A percentile compares a stretch with the other conserved stretches of the same genome.
Evolutionary conservation across 2,797 vertebrate species (phyloP).

Genomic region (Orientallactaga sibirica): DNA sequence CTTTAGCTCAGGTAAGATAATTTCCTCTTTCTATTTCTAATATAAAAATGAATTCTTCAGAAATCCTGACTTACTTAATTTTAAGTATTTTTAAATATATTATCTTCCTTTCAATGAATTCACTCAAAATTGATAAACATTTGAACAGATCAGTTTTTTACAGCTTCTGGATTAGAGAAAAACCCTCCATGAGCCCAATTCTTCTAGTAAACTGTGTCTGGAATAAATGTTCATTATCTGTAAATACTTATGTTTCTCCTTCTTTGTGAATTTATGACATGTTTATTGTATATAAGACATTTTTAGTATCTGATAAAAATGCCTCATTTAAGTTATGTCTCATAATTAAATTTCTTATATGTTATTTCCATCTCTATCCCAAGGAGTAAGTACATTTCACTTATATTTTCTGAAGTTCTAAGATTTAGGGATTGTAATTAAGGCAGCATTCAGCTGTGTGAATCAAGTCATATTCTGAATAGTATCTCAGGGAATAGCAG

Average conservation of each 20-base stretch:
- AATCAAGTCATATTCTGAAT: neutral
- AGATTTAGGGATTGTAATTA: neutral
- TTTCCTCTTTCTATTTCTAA: neutral
- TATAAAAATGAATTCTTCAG: neutral
- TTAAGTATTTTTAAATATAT: neutral
- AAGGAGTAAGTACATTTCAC: neutral
- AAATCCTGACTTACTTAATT: neutral
- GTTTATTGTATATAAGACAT: neutral
- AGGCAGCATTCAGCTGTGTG: neutral
- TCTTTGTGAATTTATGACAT: conserved; percentile 16
- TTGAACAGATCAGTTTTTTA: neutral
- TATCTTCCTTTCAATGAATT: neutral
- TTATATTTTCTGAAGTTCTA: neutral
- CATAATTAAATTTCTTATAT: conserved; percentile 11
- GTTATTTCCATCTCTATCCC: neutral
- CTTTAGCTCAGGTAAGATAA: neutral
- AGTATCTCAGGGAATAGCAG: neutral
- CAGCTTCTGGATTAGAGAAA: neutral
- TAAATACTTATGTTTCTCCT: neutral
- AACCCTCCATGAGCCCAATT: neutral
- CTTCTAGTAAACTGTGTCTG: neutral
- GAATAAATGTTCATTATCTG: neutral
- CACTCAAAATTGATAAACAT: conserved; percentile 2
- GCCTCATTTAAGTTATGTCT: neutral
- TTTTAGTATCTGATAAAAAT: neutral